Evolutionary conservation across 2,797 vertebrate genomes (phyloP).

Genomic region (Fistularia tabacaria): DNA sequence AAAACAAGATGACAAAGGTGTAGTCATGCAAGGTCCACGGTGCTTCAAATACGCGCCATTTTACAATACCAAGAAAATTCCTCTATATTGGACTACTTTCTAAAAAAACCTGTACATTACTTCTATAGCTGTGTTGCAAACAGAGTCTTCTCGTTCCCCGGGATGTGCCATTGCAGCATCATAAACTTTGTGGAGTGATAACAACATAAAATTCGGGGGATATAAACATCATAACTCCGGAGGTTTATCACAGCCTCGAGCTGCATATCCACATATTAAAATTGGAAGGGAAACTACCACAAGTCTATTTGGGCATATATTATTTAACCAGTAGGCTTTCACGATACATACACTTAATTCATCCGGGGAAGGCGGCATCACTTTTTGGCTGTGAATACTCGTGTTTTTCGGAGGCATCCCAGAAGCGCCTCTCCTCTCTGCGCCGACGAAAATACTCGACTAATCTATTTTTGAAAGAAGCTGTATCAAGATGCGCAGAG

Average conservation of each 20-base stretch:
- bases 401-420: too few species aligned
- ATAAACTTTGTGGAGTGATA: conserved; percentile 43
- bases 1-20: too few species aligned
- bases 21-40: too few species aligned
- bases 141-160: conserved; percentile 52
- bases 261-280: conserved; percentile 18
- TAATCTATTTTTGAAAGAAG: neutral
- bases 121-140: conserved; percentile 49
- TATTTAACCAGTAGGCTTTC: too few species aligned
- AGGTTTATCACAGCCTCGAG: conserved; percentile 35
- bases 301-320: neutral
- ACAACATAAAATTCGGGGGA: conserved; percentile 34
- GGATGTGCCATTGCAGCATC: conserved; percentile 41
- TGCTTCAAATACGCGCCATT: too few species aligned
- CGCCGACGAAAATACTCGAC: neutral
- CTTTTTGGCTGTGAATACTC: too few species aligned
- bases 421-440: too few species aligned
- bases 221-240: conserved; percentile 23
- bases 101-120: too few species aligned
- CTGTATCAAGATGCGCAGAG: neutral
- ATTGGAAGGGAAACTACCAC: conserved; percentile 7
- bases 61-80: too few species aligned
- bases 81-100: too few species aligned
- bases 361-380: too few species aligned
- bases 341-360: too few species aligned